Evolutionary conservation across 2,113 vertebrate genomes (phyloP).

Genomic region (Charadrius vociferus): DNA sequence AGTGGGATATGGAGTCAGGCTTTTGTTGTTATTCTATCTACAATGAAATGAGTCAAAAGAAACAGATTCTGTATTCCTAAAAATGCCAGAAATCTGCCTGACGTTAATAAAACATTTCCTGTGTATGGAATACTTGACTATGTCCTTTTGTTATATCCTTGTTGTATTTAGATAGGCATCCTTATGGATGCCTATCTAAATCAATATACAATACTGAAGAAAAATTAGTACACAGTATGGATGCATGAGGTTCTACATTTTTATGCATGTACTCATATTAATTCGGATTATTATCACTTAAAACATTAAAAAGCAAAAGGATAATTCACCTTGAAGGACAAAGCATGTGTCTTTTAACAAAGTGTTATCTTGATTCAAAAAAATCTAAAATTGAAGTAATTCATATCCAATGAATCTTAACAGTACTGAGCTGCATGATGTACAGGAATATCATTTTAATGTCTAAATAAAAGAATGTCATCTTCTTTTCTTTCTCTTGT

Average conservation of each 20-base stretch:
- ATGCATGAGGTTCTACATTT: slow-evolving; percentile 15
- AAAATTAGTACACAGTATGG: background rate
- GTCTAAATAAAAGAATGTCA: background rate
- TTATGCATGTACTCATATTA: slow-evolving; percentile 36
- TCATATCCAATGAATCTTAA: slow-evolving; percentile 30
- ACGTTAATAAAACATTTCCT: background rate
- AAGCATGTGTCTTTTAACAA: slow-evolving; percentile 37
- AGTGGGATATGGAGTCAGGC: background rate
- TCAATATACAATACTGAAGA: slow-evolving; percentile 2
- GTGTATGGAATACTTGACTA: background rate
- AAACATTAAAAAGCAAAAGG: slow-evolving; percentile 47
- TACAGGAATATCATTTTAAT: background rate
- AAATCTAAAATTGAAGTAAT: slow-evolving; percentile 31
- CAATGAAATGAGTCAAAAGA: background rate
- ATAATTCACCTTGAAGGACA: slow-evolving; percentile 60
- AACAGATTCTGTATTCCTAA: background rate
- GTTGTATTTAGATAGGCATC: no score
- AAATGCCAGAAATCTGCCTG: background rate
- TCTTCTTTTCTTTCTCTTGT: background rate
- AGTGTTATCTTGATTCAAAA: slow-evolving; percentile 48
- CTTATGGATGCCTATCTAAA: slow-evolving; percentile 2
- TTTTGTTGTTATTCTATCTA: background rate
- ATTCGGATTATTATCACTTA: slow-evolving; percentile 44
- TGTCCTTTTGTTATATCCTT: background rate
- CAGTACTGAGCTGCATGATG: background rate